phyloP scores from a whole-genome alignment of 2,113 vertebrate species.

The Cyphomyrus discorhynchus region DNA sequence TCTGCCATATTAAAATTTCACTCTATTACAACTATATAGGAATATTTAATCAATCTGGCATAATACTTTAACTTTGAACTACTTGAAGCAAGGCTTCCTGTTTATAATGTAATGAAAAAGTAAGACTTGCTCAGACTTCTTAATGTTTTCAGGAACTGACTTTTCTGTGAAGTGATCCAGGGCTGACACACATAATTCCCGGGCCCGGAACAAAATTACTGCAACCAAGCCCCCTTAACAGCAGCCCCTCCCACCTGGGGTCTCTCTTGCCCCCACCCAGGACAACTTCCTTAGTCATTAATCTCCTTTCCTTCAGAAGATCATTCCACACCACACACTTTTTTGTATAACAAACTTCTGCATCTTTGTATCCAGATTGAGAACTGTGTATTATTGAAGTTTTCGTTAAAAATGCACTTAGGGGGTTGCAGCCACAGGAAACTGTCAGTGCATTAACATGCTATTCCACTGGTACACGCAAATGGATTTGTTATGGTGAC shows the following conservation, averaged over 20 bases:
- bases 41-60: constrained; percentile 11
- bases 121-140: not conserved
- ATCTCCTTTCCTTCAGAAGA: not conserved
- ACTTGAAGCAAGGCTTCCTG: not conserved
- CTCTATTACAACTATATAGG: not conserved
- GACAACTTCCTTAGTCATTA: not conserved
- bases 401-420: not conserved
- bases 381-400: not conserved
- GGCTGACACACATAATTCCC: not conserved
- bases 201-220: not conserved
- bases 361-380: not conserved
- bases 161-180: not conserved
- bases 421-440: not conserved
- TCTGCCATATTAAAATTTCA: constrained; percentile 1
- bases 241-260: not conserved
- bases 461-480: not conserved
- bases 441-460: not conserved
- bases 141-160: not conserved
- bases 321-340: not conserved
- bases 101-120: not conserved
- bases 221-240: not conserved
- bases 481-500: constrained; percentile 4
- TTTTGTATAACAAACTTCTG: not conserved
- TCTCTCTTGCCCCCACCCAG: not conserved
- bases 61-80: constrained; percentile 2